Base-by-base conservation (phyloP, 2,888 invertebrate genomes). In the Strigamia maritima region DNA sequence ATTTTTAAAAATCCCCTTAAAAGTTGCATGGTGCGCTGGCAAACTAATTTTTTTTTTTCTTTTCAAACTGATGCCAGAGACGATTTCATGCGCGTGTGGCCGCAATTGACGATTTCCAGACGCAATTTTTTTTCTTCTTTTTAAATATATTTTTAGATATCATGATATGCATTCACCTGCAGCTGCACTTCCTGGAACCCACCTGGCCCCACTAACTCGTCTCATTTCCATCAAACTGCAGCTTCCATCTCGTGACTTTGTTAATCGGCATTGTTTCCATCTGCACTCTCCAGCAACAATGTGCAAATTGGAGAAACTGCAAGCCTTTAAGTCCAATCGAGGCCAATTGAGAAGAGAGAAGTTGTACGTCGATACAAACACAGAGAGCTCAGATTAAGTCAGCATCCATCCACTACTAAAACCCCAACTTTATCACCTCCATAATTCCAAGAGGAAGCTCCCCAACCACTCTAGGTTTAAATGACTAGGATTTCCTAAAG, bases 371-470 rank as follows among this genome's bases (percentile, higher is more conserved):
- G 70, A 70, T 70, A 70, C 70, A 70, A 28, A n/a, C 28, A 14
- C 14, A 26, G 26, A 28, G 70, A 70, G 70, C 28, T 24, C 26
- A 70, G 70, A 70, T 70, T 70, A 70, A 70, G 70, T 70, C 70
- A 70, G 28, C 70, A 70, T 70, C 28, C 70, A 70, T 70, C 70
- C 70, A 70, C 70, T 70, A 28, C 26, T 70, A 70, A 70, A 70
- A 70, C 70, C 70, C 70, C 70, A 70, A 70, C 70, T 70, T 70
- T 70, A 70, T 70, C 70, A 70, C 70, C 70, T 70, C 70, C 70
- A 70, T 70, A 70, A 70, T 70, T 70, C 70, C 70, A 26, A 70
- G 70, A 70, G 70, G 70, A 70, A 70, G 70, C 70, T 70, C 70
- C 70, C 54, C 54, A 54, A 54, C 54, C 70, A 28, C 70, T 70